Base-by-base conservation (phyloP, 2,113 vertebrate species). In the Shinisaurus crocodilurus region DNA sequence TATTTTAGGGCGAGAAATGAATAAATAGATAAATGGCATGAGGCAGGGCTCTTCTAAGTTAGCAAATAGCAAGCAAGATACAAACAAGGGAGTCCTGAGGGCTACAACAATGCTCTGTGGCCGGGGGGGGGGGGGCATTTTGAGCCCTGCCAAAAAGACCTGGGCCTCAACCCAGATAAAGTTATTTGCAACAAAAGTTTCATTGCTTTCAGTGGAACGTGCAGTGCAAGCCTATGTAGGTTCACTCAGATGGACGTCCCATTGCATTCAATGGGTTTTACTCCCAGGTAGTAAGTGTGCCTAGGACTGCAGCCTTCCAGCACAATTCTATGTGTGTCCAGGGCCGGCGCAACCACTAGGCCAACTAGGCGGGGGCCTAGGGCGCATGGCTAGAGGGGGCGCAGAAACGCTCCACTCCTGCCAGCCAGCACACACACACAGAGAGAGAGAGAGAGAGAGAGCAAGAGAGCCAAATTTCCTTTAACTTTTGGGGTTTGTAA, bases 1-100 rank as follows among this genome's bases (percentile, higher is more conserved):
- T 50, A 85, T 60, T 79, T 79, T 88, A 43, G n/a, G 60, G 25
- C n/a, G 40, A 88, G 87, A 72, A 89, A 90, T 80, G 69, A 88
- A 89, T 84, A 90, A 79, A 85, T 79, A 67, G 60, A 77, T 50
- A 25, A 32, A 90, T 77, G 88, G 60, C 27, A 40, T 79, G 29
- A 85, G 45, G n/a, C 27, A 50, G 43, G 67, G 23, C 45, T 85
- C 57, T 50, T 76, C 5, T 27, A 65, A 37, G 20, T 74, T 77
- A 77, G 43, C 32, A 76, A 75, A 12, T 77, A 77, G 43, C 32
- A 76, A 75, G 20, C 9, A 79, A 54, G 34, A 69, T 54, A 69
- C 70, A 84, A 84, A 48, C 81, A 63, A 83, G 18, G 57, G 32
- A 15, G 34, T 67, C 82, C 70, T 37, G 57, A 77, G 57, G 65